phyloP scores from a whole-genome alignment of 2,888 invertebrate species.

The Antheraea assamensis region DNA sequence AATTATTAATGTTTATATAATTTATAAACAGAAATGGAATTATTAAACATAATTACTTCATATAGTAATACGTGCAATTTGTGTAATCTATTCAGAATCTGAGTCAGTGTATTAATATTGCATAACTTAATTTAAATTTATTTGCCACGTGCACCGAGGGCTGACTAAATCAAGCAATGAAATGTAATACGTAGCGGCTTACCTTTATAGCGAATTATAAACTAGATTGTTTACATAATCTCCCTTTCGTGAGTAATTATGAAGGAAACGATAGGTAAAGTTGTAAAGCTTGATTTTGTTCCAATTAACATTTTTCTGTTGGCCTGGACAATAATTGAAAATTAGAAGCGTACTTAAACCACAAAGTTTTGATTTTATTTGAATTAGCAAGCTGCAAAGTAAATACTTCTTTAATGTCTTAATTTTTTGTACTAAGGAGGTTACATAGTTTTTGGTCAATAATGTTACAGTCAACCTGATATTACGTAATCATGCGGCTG shows the following conservation, averaged over 20 bases:
- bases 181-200: background rate
- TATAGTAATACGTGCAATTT: background rate
- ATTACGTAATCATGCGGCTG: too few species aligned
- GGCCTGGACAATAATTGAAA: background rate
- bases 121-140: background rate
- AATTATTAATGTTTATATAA: background rate
- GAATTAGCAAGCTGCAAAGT: background rate
- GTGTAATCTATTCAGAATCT: background rate
- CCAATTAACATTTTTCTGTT: background rate
- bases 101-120: background rate
- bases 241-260: background rate
- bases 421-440: too few species aligned
- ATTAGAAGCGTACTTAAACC: background rate
- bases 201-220: background rate
- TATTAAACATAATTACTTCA: background rate
- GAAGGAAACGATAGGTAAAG: too few species aligned
- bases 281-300: background rate
- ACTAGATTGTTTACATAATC: background rate
- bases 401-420: too few species aligned
- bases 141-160: background rate
- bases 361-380: background rate
- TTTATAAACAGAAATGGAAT: background rate
- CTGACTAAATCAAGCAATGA: background rate
- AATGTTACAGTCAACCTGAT: too few species aligned
- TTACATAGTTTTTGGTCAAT: background rate